phyloP scores from a whole-genome alignment of 2,113 vertebrate genomes.

The Campylorhamphus procurvoides region DNA sequence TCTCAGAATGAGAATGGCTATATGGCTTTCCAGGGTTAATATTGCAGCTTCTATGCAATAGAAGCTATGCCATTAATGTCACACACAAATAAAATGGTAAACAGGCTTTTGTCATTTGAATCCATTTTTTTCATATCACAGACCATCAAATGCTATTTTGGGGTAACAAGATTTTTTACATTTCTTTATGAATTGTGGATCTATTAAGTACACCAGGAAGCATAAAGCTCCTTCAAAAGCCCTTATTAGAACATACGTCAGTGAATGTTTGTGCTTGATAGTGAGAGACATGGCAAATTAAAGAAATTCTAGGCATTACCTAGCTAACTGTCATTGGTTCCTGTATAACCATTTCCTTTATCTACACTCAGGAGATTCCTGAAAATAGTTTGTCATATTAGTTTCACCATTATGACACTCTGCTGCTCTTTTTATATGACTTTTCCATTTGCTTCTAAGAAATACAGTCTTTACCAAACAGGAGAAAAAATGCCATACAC shows the following conservation, averaged over 20 bases:
- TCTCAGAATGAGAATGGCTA: background rate
- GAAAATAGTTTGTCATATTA: background rate
- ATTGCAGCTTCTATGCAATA: background rate
- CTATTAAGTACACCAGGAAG: background rate
- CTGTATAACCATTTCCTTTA: background rate
- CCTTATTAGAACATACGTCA: background rate
- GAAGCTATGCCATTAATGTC: background rate
- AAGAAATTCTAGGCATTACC: background rate
- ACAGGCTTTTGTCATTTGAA: background rate
- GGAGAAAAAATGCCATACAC: rapidly evolving
- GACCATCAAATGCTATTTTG: background rate
- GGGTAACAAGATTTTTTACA: background rate
- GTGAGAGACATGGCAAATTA: background rate
- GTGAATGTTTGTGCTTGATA: background rate
- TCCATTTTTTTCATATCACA: background rate
- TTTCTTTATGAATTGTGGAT: background rate
- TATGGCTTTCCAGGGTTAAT: background rate
- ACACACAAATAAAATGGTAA: conserved; percentile 8
- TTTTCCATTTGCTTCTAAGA: background rate
- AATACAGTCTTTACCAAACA: background rate
- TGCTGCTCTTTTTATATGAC: background rate
- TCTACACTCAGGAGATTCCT: background rate
- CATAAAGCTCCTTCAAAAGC: background rate
- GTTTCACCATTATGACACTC: background rate
- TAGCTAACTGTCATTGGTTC: background rate